Base-by-base conservation (phyloP, 2,113 vertebrate genomes). In the Notiomystis cincta region DNA sequence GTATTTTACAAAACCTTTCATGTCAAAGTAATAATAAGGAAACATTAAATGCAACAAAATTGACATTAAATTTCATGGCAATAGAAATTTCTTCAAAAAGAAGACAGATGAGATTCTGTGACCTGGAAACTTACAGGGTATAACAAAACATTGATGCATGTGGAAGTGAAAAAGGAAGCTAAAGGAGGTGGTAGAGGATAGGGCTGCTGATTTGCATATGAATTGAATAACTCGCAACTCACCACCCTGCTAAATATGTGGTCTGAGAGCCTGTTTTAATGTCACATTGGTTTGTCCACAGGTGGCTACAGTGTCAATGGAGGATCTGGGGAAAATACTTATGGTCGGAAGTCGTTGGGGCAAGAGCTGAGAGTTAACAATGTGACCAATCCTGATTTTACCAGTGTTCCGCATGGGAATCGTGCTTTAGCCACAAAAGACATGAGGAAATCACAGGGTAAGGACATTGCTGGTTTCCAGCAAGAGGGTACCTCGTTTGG, bases 261-360 rank as follows among this genome's bases (percentile, higher is more conserved):
- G 12, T n/a, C 28, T 82, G 77, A 35, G 21, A 70, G 25, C 20
- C 7, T 83, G 28, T 70, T 79, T 25, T 87, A 67, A 88, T 90
- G 24, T 91, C 12, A 11, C 7, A 0, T 28, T 95, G 91, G 2
- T 71, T 97, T 78, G 87, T 96, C 58, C 93, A 70, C 91, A 98
- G 99, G 99, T 98, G 98, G 98, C 98, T 99, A 99, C 98, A 99
- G 98, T 97, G 98, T 98, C 98, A 99, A 99, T 98, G 98, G 98
- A 98, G 98, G 98, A 98, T 98, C 98, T 98, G 98, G 99, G 98
- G 99, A 99, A 99, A 99, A 98, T 99, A 98, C 99, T 98, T 99
- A 99, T 99, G 99, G 98, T 99, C 99, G 99, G 99, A 99, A 99
- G 99, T 99, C 99, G 99, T 98, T 99, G 99, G 99, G 99, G 99